Evolutionary conservation across 2,113 vertebrate genomes (phyloP), one percentile per base, ranked within the genome.

Genomic region (Silurus asotus): DNA sequence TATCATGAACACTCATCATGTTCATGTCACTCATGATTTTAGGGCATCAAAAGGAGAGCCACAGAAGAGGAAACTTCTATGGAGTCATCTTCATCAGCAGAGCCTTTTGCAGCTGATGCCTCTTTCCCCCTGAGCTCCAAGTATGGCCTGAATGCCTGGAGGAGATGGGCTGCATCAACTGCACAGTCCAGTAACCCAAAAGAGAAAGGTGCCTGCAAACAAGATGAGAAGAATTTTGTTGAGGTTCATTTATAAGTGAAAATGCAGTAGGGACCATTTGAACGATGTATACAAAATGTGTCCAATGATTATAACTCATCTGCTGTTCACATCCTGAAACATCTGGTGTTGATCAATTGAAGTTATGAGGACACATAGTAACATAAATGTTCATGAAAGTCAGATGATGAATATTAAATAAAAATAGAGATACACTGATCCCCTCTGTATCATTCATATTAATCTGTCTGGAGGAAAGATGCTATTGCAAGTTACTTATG

Each of bases 91-190:
- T 88, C 88, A 0, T 49, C 17, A 10, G 93, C 94, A 25, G 93
- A 95, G 37, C 94, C 93, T 84, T 93, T 92, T 0, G 82, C 90
- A 14, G 85, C 62, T 9, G 96, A 96, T 67, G 93, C 95, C 59
- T 95, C 93, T 37, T 96, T 98, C 87, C 96, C 97, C 0, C 96
- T 99, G 89, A 98, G 95, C 84, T 96, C 96, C 1, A 72, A 94
- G 0, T 99, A 99, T 1, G 97, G 97, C 19, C 89, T 99, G 25
- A 97, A 97, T 0, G 97, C 98, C 0, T 99, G 98, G 97, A 99
- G 96, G 90, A 97, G 96, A 88, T 99, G 98, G 98, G 95, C 96
- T 0, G 94, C 95, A 93, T 96, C 93, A 5, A 84, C 88, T 48
- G 90, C 94, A 82, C 90, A 92, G 79, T 86, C 95, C 3, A 92